Evolutionary conservation across 1,140 invertebrate genomes (phyloP).

Genomic region (Pemphigus obesinymphae): DNA sequence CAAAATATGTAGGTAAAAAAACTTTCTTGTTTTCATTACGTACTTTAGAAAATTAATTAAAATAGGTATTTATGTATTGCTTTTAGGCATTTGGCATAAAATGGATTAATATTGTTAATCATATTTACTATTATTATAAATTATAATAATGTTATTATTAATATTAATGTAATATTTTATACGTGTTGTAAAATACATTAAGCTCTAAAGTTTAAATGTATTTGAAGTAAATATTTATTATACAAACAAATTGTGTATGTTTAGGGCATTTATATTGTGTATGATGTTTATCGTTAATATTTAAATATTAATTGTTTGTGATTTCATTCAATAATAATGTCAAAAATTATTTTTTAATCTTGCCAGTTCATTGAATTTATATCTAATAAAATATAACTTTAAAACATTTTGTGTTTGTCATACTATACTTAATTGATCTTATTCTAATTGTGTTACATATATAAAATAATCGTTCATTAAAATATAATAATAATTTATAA

Average conservation of each 20-base stretch:
- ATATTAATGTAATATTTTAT: background rate
- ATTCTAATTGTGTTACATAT: background rate
- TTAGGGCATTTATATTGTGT: background rate
- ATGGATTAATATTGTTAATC: background rate
- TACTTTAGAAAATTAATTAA: background rate
- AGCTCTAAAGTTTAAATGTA: background rate
- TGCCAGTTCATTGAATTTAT: slow-evolving; percentile 13
- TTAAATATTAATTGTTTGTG: slow-evolving; percentile 7
- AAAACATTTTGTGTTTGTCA: background rate
- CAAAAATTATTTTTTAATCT: slow-evolving; percentile 28
- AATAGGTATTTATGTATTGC: no score
- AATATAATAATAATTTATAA: background rate
- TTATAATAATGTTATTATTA: slow-evolving; percentile 4
- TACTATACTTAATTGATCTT: background rate
- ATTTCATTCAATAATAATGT: slow-evolving; percentile 18
- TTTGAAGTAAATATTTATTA: background rate
- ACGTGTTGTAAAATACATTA: background rate
- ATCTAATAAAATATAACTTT: background rate
- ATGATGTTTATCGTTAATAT: background rate
- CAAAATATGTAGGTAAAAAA: background rate
- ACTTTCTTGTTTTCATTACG: background rate
- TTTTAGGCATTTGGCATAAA: background rate
- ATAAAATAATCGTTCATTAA: background rate
- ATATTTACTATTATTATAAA: slow-evolving; percentile 23
- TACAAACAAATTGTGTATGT: background rate